Conservation (phyloP, 35 echinoderm and acorn worm species). For the Strongylocentrotus purpuratus region DNA sequence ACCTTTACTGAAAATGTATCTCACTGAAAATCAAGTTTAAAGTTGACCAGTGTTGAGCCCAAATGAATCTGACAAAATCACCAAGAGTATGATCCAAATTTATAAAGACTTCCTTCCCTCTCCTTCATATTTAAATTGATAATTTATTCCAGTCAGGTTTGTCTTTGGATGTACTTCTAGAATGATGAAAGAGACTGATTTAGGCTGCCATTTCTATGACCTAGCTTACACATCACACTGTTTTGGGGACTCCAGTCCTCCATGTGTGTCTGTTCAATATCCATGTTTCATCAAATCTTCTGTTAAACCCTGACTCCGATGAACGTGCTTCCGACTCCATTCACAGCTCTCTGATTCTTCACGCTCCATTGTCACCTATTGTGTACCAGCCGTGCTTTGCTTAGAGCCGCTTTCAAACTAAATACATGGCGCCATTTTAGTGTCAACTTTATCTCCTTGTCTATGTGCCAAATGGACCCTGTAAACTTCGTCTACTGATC, state of each 20-base stretch:
- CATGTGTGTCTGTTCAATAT: not conserved
- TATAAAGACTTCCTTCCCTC: too few species aligned
- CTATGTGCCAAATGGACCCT: not conserved
- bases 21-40: not conserved
- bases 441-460: slow-evolving; percentile 12
- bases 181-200: too few species aligned
- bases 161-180: too few species aligned
- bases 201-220: too few species aligned
- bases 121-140: too few species aligned
- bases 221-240: not conserved
- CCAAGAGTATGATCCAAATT: too few species aligned
- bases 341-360: not conserved
- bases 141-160: too few species aligned
- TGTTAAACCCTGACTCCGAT: slow-evolving; percentile 1
- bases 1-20: not conserved
- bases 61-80: too few species aligned
- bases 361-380: slow-evolving; percentile 34
- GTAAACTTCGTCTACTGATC: not conserved
- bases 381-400: not conserved
- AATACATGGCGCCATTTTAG: slow-evolving; percentile 26
- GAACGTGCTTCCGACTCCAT: slow-evolving; percentile 22
- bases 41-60: not conserved
- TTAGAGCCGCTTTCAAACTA: slow-evolving; percentile 13
- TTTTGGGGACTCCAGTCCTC: not conserved
- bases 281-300: not conserved